Conservation (phyloP, 92 coral and sea anemone species). For the Epizoanthus rinbou region DNA sequence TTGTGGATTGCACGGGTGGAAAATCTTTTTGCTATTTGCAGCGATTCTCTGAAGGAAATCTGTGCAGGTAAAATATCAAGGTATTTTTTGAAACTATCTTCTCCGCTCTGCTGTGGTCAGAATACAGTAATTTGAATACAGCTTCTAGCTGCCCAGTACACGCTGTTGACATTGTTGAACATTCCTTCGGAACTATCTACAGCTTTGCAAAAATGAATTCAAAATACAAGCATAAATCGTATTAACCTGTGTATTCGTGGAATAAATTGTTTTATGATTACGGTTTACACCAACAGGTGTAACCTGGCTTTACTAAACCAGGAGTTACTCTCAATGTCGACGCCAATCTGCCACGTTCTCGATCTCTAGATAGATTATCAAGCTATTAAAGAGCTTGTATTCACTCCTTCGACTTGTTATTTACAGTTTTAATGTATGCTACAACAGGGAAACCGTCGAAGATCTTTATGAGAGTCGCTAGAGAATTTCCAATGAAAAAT, state of each 20-base stretch:
- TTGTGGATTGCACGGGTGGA: neutral
- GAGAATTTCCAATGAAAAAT: neutral
- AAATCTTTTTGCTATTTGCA: neutral
- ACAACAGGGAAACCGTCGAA: neutral
- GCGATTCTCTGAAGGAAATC: neutral
- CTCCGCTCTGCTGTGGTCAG: neutral
- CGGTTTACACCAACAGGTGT: neutral
- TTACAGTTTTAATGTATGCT: neutral
- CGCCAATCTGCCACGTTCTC: neutral
- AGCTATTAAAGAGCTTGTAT: neutral
- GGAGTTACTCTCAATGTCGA: neutral
- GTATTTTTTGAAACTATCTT: neutral
- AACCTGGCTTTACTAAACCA: neutral
- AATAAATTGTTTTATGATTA: neutral
- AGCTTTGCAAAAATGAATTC: neutral
- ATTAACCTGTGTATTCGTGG: neutral
- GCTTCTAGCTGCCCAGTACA: neutral
- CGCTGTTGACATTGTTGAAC: neutral
- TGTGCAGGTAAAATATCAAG: neutral
- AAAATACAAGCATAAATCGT: neutral
- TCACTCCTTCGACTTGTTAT: neutral
- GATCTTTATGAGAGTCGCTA: neutral
- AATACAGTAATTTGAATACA: too few relatives aligned
- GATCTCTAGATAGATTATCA: neutral
- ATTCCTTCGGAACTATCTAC: conserved; percentile 35